These are phyloP conservation scores for Hirtodrosophila cameraria DNA, from an alignment of 2,888 invertebrate genomes.

Conservation along the genomic window DNA sequence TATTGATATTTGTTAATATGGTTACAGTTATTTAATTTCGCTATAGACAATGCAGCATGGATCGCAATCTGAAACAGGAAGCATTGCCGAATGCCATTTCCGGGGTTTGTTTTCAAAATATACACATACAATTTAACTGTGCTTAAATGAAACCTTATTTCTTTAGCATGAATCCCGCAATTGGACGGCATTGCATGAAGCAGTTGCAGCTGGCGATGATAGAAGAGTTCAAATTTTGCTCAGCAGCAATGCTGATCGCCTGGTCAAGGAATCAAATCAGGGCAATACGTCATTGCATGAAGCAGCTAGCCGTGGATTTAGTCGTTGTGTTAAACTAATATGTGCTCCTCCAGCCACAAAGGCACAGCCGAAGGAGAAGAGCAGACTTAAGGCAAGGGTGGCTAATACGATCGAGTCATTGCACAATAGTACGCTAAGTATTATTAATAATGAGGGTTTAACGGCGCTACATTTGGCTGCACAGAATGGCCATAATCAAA, in stretches of 20 bases:
- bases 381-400: constrained; percentile 67
- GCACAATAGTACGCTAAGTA: constrained; percentile 87
- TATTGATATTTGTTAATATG: no score
- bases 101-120: constrained; percentile 65
- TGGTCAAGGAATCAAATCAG: constrained; percentile 86
- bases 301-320: constrained; percentile 97
- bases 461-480: constrained; percentile 97
- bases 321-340: constrained; percentile 91
- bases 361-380: constrained; percentile 61
- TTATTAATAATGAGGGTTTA: constrained; percentile 93
- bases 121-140: not conserved
- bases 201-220: constrained; percentile 79
- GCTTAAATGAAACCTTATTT: not conserved
- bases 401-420: constrained; percentile 84
- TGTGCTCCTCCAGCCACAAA: constrained; percentile 79
- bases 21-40: not conserved
- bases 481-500: constrained; percentile 98
- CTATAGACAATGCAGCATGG: constrained; percentile 82
- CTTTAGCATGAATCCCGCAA: constrained; percentile 76
- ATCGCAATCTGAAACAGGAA: constrained; percentile 79
- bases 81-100: constrained; percentile 80
- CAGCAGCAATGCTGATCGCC: constrained; percentile 75
- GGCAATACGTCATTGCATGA: constrained; percentile 97
- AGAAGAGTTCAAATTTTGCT: constrained; percentile 73
- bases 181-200: constrained; percentile 79